Evolutionary conservation across 2,888 invertebrate species (phyloP), one percentile per base, ranked within the genome.

Genomic region (Meandrusa payeni): DNA sequence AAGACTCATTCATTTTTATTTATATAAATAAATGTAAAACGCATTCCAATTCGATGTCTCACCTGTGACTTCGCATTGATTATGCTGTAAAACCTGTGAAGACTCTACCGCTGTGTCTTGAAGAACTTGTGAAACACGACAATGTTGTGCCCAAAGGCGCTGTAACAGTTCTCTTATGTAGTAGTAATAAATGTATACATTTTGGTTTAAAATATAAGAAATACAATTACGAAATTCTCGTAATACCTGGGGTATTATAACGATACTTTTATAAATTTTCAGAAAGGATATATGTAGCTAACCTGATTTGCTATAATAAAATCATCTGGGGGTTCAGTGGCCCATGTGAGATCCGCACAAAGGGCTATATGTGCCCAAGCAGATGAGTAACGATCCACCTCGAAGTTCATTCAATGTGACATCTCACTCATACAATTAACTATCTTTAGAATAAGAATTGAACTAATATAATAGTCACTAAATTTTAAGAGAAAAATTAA

Each of bases 341-440:
- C 74, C 87, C 87, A 87, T 64, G 87, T 87, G 69, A 81, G 76
- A 76, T 87, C 85, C 67, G 87, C 86, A 79, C 85, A 85, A 50
- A 85, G 85, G 85, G 85, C 87, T 64, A 86, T 76, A 61, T 83
- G 85, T 69, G 82, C 87, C 87, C 86, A 87, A 67, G 83, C 75
- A 71, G 83, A 78, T 65, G 76, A 73, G 58, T 75, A 71, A 55
- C 79, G 79, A 77, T 85, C 86, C 80, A 79, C 82, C 61, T 83
- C 83, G 85, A 82, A 82, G 85, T 67, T 87, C 86, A 87, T 87
- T 87, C 87, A 87, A 87, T 83, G 86, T 77, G 76, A 75, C 86
- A 86, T 83, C 64, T 70, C 78, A 76, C 68, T 58, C 78, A 74
- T 72, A 76, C 65, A 76, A 76, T 71, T 76, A 83, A 76, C 74